Conservation (phyloP, 1,140 invertebrate genomes). For the Drosophila baimaii region DNA sequence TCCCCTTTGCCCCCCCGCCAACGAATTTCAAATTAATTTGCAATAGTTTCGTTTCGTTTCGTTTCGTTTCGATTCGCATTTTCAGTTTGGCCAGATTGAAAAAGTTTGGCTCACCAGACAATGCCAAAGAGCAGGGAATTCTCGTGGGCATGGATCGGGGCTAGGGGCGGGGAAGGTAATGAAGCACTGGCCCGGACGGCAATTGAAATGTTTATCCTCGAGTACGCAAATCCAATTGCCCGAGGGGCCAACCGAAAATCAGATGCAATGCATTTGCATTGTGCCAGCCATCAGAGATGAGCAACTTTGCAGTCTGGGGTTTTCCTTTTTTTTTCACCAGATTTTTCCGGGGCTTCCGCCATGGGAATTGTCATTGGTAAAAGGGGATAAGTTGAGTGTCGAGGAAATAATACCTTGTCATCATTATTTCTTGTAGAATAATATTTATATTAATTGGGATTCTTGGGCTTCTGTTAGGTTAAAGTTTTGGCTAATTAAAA, state of each 20-base stretch:
- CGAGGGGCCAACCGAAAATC: slow-evolving; percentile 18
- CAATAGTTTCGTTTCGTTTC: slow-evolving; percentile 49
- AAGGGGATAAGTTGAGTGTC: not conserved
- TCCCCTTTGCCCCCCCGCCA: not conserved
- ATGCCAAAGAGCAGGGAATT: slow-evolving; percentile 33
- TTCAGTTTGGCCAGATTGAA: slow-evolving; percentile 62
- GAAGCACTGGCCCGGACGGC: slow-evolving; percentile 63
- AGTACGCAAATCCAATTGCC: slow-evolving; percentile 79
- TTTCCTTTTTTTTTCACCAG: not conserved
- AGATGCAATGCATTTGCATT: slow-evolving; percentile 48
- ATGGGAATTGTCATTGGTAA: not conserved
- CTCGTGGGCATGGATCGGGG: not conserved
- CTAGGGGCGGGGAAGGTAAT: slow-evolving; percentile 54
- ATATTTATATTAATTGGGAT: not conserved
- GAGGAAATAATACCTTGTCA: not conserved
- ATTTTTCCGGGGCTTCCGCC: too few species aligned
- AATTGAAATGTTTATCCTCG: slow-evolving; percentile 79
- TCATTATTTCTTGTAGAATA: not conserved
- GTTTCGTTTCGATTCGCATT: slow-evolving; percentile 23
- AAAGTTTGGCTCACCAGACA: slow-evolving; percentile 57
- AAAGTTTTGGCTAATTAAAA: too few species aligned
- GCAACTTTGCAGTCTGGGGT: slow-evolving; percentile 18
- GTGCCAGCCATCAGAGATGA: slow-evolving; percentile 40
- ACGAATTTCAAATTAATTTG: slow-evolving; percentile 69
- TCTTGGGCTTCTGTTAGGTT: not conserved